Evolutionary conservation across 2,797 vertebrate genomes (phyloP).

Genomic region (Gila robusta): DNA sequence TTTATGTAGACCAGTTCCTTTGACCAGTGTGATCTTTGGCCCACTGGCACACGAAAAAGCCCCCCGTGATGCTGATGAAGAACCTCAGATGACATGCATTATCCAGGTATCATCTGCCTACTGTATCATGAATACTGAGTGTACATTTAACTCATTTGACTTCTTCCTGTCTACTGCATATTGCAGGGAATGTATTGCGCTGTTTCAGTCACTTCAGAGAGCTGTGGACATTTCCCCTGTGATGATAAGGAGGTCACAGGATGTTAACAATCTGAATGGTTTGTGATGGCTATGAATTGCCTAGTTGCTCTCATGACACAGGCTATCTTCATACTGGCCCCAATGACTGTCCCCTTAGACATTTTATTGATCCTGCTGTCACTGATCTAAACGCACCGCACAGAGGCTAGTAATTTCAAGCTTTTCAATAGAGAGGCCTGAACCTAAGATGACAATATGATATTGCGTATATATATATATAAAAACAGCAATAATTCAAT

Average conservation of each 20-base stretch:
- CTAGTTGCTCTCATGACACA: slow-evolving; percentile 49
- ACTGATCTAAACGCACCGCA: slow-evolving; percentile 58
- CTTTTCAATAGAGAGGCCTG: slow-evolving; percentile 15
- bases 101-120: background rate
- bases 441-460: background rate
- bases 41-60: background rate
- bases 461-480: background rate
- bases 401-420: slow-evolving; percentile 29
- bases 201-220: slow-evolving; percentile 5
- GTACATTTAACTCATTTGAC: background rate
- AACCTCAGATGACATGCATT: background rate
- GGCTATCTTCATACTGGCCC: slow-evolving; percentile 47
- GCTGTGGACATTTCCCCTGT: slow-evolving; percentile 2
- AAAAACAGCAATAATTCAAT: background rate
- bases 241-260: slow-evolving; percentile 33
- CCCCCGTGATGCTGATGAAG: background rate
- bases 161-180: background rate
- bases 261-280: slow-evolving; percentile 50
- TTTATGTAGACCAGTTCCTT: background rate
- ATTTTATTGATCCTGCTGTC: slow-evolving; percentile 63
- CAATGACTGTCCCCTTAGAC: slow-evolving; percentile 52
- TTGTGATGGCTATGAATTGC: slow-evolving; percentile 52
- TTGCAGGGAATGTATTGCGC: background rate
- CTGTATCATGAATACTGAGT: background rate
- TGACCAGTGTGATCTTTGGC: background rate